These are phyloP conservation scores for Kryphioiulus occultus DNA, from an alignment of 2,888 invertebrate genomes.

Conservation along the genomic window DNA sequence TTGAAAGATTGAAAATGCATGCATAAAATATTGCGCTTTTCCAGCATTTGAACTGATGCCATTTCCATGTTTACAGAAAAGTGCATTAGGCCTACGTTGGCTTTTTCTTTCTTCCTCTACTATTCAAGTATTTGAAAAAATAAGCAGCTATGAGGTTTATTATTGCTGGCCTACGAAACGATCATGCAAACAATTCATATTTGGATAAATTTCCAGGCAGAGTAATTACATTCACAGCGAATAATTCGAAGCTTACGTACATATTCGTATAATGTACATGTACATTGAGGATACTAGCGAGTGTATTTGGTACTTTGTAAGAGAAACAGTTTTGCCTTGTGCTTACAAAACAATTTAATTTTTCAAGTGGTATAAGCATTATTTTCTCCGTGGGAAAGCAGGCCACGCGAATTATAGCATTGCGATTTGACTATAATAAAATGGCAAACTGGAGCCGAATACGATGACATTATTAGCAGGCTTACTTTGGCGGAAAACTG, in stretches of 20 bases:
- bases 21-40: not conserved
- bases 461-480: not conserved
- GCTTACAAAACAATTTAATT: not conserved
- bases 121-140: not conserved
- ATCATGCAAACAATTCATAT: not conserved
- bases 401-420: not conserved
- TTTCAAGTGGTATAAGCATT: not conserved
- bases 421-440: not conserved
- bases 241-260: not conserved
- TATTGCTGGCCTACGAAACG: not conserved
- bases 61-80: not conserved
- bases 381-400: not conserved
- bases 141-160: not conserved
- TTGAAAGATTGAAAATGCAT: not conserved
- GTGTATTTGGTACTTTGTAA: not conserved
- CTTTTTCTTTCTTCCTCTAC: not conserved
- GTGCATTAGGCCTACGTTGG: not conserved
- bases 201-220: not conserved
- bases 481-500: not conserved
- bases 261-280: not conserved
- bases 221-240: not conserved
- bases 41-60: not conserved
- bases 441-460: not conserved
- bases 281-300: not conserved
- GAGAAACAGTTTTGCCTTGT: too few relatives aligned